Percentiles rank a stretch among this genome's conserved stretches.
These are phyloP conservation scores for Takifugu flavidus DNA, from an alignment of 2,113 vertebrate species.

Conservation along the genomic window DNA sequence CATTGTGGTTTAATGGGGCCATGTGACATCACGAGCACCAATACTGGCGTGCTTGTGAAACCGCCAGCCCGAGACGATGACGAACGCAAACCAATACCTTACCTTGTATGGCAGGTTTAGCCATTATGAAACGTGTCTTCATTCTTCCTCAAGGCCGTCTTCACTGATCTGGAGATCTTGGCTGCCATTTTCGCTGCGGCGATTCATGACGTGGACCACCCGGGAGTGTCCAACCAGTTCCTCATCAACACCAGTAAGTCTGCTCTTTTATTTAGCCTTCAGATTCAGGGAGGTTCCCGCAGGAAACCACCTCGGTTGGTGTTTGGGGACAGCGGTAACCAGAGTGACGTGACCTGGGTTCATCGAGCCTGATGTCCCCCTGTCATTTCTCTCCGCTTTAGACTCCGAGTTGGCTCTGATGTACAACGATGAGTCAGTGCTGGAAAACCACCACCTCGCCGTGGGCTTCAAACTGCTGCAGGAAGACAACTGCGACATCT, in stretches of 20 bases:
- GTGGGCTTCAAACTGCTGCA: conserved; percentile 97
- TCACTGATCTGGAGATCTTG: conserved; percentile 95
- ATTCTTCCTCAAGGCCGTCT: conserved; percentile 81
- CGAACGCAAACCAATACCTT: background rate
- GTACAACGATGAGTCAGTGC: conserved; percentile 97
- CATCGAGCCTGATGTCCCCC: background rate
- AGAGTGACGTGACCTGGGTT: background rate
- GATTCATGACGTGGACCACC: conserved; percentile 98
- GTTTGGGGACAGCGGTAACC: conserved; percentile 3
- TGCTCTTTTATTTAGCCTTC: conserved; percentile 8
- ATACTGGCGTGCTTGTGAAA: conserved; percentile 4
- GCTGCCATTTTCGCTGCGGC: conserved; percentile 96
- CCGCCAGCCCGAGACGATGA: background rate
- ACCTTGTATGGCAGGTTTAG: conserved; percentile 18
- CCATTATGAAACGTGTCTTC: conserved; percentile 6
- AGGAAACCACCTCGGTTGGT: background rate
- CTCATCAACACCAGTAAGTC: conserved; percentile 98
- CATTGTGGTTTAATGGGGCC: conserved; percentile 9
- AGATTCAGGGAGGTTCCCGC: background rate
- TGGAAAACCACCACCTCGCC: conserved; percentile 97
- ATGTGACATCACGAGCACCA: conserved; percentile 5
- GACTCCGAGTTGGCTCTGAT: conserved; percentile 97
- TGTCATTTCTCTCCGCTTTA: conserved; percentile 41
- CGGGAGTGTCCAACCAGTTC: conserved; percentile 98
- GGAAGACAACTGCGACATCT: conserved; percentile 97